Evolutionary conservation across 1,140 invertebrate species (phyloP).

Genomic region (Palaemon carinicauda): DNA sequence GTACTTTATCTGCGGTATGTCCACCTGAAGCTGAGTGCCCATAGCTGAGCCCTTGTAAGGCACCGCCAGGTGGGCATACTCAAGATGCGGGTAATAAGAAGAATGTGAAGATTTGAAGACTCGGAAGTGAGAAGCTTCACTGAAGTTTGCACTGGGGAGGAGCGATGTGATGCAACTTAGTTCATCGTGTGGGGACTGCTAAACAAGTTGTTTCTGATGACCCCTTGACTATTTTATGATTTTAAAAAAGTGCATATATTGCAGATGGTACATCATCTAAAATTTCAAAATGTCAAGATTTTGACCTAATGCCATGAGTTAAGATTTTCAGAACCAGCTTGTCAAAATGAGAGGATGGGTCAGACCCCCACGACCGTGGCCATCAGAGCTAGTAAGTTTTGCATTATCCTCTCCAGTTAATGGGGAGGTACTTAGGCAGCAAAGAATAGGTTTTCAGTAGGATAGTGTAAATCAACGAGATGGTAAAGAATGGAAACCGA

Average conservation of each 20-base stretch:
- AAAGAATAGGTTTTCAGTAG: background rate
- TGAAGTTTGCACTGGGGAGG: conserved; percentile 25
- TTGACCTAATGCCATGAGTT: background rate
- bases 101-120: background rate
- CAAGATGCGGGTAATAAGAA: conserved; percentile 3
- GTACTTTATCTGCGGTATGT: conserved; percentile 28
- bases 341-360: conserved; percentile 50
- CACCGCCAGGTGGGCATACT: conserved; percentile 36
- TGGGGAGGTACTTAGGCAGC: background rate
- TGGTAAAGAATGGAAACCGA: background rate
- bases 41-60: conserved; percentile 51
- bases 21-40: conserved; percentile 47
- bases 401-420: background rate
- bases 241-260: too few relatives aligned
- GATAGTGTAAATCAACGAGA: background rate
- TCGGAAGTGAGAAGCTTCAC: background rate
- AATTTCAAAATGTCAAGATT: background rate
- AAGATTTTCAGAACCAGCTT: conserved; percentile 18
- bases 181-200: conserved; percentile 52
- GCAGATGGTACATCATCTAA: background rate
- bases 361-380: conserved; percentile 42
- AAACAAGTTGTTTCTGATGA: conserved; percentile 32
- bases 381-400: conserved; percentile 37
- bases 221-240: too few relatives aligned
- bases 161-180: background rate